These are phyloP conservation scores for Onychomys arenicola DNA, from an alignment of 2,797 vertebrate genomes.

Conservation along the genomic window DNA sequence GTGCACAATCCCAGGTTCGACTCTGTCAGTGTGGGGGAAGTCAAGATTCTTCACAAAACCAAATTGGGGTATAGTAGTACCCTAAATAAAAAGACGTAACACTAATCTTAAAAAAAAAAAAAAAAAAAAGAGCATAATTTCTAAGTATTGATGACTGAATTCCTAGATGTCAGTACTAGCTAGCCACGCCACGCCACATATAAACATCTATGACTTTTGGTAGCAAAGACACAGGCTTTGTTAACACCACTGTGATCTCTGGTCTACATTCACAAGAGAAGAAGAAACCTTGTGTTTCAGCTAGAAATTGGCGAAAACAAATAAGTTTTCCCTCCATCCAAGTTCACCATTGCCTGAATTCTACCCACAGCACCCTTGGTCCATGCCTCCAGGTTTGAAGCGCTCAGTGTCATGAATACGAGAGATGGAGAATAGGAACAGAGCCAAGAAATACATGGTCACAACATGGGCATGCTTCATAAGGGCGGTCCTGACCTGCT, in stretches of 20 bases:
- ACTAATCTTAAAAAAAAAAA: neutral
- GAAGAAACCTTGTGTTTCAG: neutral
- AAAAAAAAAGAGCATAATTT: slow-evolving; percentile 5
- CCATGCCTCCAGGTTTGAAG: neutral
- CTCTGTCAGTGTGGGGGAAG: neutral
- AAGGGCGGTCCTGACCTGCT: neutral
- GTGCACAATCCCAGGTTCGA: neutral
- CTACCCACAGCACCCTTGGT: neutral
- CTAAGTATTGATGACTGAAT: neutral
- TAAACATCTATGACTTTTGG: neutral
- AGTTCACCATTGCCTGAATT: neutral
- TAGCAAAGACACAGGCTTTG: neutral
- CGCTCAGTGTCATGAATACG: neutral
- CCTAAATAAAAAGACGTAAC: neutral
- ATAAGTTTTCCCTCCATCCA: neutral
- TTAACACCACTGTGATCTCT: neutral
- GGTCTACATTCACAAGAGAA: neutral
- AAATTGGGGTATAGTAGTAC: neutral
- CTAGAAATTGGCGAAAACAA: neutral
- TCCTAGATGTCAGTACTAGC: neutral
- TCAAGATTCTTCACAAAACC: slow-evolving; percentile 3
- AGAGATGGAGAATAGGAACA: neutral
- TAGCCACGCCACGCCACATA: neutral
- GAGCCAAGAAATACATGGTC: neutral
- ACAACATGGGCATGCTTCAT: neutral